A percentile compares a stretch with the other conserved stretches of the same genome.
These are phyloP conservation scores for Oncopodura yosiiana DNA, from an alignment of 1,140 invertebrate species.

Conservation along the genomic window DNA sequence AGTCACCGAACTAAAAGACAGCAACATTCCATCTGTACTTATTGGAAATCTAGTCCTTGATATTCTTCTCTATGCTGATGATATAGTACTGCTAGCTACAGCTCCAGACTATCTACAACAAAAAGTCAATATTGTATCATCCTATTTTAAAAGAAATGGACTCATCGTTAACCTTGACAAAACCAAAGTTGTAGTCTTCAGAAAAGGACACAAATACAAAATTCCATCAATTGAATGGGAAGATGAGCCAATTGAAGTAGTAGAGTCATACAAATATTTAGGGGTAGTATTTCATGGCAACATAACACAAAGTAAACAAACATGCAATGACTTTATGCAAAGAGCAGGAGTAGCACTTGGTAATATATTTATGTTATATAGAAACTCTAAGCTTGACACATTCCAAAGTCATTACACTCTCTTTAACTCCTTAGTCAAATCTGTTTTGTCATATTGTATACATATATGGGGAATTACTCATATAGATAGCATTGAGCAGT, in stretches of 20 bases:
- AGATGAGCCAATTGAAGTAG: neutral
- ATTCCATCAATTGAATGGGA: neutral
- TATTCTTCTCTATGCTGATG: conserved; percentile 19
- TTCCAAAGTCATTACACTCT: neutral
- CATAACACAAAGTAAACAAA: neutral
- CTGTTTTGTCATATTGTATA: neutral
- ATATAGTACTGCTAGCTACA: conserved; percentile 4
- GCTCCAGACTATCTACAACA: neutral
- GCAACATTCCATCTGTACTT: neutral
- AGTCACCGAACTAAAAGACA: neutral
- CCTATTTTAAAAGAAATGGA: conserved; percentile 2
- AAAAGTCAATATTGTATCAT: conserved; percentile 12
- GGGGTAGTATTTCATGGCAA: conserved; percentile 4
- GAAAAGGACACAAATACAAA: neutral
- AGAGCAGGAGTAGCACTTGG: neutral
- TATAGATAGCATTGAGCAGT: neutral
- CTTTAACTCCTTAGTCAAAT: neutral
- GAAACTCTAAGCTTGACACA: neutral
- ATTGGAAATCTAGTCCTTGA: neutral
- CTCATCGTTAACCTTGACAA: conserved; percentile 8
- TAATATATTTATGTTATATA: neutral
- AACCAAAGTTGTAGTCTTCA: conserved; percentile 16
- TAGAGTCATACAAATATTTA: conserved; percentile 10
- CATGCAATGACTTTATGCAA: neutral
- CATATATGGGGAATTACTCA: neutral